phyloP scores from a whole-genome alignment of 1,140 invertebrate species.

The Eurosta solidaginis region DNA sequence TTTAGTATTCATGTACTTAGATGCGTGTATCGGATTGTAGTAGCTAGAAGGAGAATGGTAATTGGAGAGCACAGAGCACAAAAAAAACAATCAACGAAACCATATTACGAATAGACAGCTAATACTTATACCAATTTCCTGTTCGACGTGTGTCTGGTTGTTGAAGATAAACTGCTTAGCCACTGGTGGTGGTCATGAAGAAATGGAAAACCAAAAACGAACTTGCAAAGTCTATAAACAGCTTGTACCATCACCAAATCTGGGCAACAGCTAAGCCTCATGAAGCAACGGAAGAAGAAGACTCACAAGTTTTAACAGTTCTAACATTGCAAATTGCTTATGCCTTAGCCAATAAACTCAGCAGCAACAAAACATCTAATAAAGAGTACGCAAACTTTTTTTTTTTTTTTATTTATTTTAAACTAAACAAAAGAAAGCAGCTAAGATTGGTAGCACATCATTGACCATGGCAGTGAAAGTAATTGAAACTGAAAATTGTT shows the following conservation, averaged over 20 bases:
- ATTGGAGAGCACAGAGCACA: background rate
- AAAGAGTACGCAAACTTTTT: background rate
- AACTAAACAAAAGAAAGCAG: background rate
- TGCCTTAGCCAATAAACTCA: background rate
- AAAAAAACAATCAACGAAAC: background rate
- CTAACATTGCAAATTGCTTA: background rate
- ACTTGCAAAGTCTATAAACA: background rate
- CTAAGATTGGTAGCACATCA: background rate
- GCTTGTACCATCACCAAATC: background rate
- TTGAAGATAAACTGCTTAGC: background rate
- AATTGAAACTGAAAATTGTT: constrained; percentile 18
- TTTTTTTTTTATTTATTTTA: no score
- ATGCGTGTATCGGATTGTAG: no score
- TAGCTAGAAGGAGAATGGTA: no score
- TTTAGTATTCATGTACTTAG: no score
- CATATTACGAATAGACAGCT: background rate
- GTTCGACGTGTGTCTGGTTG: background rate
- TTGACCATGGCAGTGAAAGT: constrained; percentile 5
- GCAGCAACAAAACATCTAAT: background rate
- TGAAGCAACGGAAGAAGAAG: background rate
- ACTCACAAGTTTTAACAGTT: background rate
- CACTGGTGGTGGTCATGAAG: background rate
- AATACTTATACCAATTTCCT: constrained; percentile 9
- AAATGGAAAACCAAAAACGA: background rate
- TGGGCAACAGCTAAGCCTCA: background rate